phyloP scores from a whole-genome alignment of 2,888 invertebrate species.

The Cephus pulcher region DNA sequence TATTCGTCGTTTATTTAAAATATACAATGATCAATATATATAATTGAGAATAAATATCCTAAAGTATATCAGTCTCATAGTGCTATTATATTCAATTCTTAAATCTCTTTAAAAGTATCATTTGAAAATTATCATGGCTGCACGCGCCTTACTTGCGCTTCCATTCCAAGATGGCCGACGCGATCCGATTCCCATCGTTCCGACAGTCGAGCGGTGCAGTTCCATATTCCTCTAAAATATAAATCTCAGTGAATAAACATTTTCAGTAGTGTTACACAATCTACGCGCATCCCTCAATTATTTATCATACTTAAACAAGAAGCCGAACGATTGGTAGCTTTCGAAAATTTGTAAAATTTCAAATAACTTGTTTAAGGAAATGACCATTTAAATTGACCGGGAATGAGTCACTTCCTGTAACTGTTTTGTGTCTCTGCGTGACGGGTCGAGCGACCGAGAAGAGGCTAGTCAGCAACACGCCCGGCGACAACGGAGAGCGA shows the following conservation, averaged over 20 bases:
- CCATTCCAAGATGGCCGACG: neutral
- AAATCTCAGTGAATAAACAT: neutral
- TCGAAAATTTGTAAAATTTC: neutral
- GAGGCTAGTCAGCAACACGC: conserved; percentile 15
- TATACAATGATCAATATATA: neutral
- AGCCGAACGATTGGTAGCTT: neutral
- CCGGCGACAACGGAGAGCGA: conserved; percentile 4
- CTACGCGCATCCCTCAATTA: neutral
- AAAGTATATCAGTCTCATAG: neutral
- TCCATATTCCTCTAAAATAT: neutral
- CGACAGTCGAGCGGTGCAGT: neutral
- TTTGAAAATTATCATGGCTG: neutral
- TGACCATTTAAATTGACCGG: neutral
- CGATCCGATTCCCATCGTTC: neutral
- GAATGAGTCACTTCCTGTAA: neutral
- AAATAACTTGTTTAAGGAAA: neutral
- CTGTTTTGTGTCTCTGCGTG: neutral
- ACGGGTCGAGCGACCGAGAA: conserved; percentile 2
- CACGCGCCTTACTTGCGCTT: neutral
- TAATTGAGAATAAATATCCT: neutral
- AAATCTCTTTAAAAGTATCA: neutral
- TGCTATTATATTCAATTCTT: neutral
- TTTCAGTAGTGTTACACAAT: neutral
- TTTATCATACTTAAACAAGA: neutral
- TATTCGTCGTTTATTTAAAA: neutral